Evolutionary conservation across 2,797 vertebrate genomes (phyloP), one percentile per base, ranked within the genome.

Genomic region (Lateolabrax maculatus): DNA sequence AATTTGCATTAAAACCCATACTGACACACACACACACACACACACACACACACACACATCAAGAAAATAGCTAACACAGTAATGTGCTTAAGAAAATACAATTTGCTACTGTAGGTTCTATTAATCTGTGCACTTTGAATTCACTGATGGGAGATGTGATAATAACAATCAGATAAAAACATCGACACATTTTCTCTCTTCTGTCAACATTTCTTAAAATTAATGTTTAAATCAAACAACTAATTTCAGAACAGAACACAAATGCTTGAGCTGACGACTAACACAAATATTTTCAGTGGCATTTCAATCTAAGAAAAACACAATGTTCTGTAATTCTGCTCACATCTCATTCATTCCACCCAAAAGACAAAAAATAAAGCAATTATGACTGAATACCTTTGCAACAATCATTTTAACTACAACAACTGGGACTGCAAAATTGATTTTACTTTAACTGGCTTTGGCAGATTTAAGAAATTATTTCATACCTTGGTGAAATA

Each of bases 161-260:
- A 57, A 68, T 44, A 61, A 56, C 36, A 34, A 83, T 85, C 72
- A 64, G 74, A 88, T 77, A 55, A 87, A 81, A 75, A 34, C 11
- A 49, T 16, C 0, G 21, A 10, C 8, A 3, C 36, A 73, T 65
- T 21, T 69, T 52, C 23, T 18, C 16, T 68, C 43, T 43, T 57
- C 52, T 52, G 1, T 56, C n/a, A 69, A 51, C 56, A 12, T 65
- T 84, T 85, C 78, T 67, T 13, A 62, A n/a, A n/a, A 36, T 72
- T 23, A 72, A 44, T 23, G 12, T 79, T 12, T 39, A 37, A 62
- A 75, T 71, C 23, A 58, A 36, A 34, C 27, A 64, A 25, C 18
- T 63, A 5, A 57, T 66, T 74, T 79, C 9, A 13, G 31, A 75
- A 19, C n/a, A 68, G 27, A 56, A 53, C n/a, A 43, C 18, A 70